phyloP scores from a whole-genome alignment of 2,888 invertebrate genomes.

The Caradrina clavipalpis region DNA sequence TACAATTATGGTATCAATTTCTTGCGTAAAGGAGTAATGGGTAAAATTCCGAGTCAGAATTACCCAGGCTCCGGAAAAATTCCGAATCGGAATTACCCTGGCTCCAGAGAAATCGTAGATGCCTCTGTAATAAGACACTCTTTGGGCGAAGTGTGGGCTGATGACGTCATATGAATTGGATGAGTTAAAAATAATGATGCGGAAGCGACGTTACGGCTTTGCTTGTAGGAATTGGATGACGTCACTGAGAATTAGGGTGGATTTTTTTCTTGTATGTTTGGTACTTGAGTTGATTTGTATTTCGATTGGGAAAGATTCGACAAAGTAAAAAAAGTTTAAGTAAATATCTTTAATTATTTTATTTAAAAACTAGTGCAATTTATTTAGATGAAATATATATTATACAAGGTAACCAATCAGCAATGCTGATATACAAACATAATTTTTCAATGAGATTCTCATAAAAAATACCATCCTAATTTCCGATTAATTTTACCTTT shows the following conservation, averaged over 20 bases:
- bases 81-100: constrained; percentile 33
- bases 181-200: constrained; percentile 56
- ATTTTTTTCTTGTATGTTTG: constrained; percentile 19
- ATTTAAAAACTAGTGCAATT: no score
- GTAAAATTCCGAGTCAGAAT: constrained; percentile 33
- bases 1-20: constrained; percentile 61
- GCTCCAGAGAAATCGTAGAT: constrained; percentile 33
- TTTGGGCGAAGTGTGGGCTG: constrained; percentile 36
- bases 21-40: constrained; percentile 35
- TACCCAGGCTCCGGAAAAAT: constrained; percentile 21
- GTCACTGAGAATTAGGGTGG: constrained; percentile 15
- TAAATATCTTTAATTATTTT: no score
- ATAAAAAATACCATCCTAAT: no score
- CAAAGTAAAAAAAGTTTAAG: neutral
- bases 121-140: constrained; percentile 35
- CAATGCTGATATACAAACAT: no score
- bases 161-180: constrained; percentile 47
- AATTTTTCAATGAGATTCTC: no score
- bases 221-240: constrained; percentile 27
- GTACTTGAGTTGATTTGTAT: constrained; percentile 33
- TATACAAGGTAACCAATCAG: no score
- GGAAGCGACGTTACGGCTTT: constrained; percentile 31
- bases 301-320: neutral
- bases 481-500: no score
- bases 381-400: no score